Evolutionary conservation across 2,797 vertebrate species (phyloP).

Genomic region (Melanotaenia pygmaea): DNA sequence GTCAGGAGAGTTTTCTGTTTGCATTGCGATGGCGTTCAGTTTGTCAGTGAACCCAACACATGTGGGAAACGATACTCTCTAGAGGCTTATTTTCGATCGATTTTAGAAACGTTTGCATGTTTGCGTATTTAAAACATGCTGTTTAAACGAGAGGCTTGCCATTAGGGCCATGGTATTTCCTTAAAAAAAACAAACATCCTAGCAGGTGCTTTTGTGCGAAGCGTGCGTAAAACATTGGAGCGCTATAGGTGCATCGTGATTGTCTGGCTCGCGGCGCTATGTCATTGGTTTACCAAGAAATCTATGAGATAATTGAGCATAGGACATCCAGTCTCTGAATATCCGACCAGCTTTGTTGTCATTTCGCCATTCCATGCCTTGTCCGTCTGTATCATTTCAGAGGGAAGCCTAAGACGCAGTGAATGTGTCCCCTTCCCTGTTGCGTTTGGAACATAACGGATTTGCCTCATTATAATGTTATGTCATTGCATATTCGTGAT

Average conservation of each 20-base stretch:
- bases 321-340: constrained; percentile 51
- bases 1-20: constrained; percentile 20
- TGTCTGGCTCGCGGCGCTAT: constrained; percentile 82
- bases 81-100: background rate
- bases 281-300: constrained; percentile 82
- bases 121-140: background rate
- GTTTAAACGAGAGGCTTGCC: constrained; percentile 71
- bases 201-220: constrained; percentile 79
- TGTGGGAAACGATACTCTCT: background rate
- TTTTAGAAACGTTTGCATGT: constrained; percentile 7
- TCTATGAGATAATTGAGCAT: constrained; percentile 68
- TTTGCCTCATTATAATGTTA: constrained; percentile 60
- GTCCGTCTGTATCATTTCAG: constrained; percentile 48
- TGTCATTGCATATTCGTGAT: constrained; percentile 54
- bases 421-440: constrained; percentile 42
- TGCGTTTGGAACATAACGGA: constrained; percentile 50
- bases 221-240: constrained; percentile 78
- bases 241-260: constrained; percentile 67
- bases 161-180: constrained; percentile 55
- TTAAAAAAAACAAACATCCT: constrained; percentile 83
- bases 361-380: constrained; percentile 28
- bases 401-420: constrained; percentile 45
- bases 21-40: constrained; percentile 12
- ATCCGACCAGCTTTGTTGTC: constrained; percentile 18
- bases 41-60: background rate